Conservation (phyloP, 2,113 vertebrate species). For the Pedionomus torquatus region DNA sequence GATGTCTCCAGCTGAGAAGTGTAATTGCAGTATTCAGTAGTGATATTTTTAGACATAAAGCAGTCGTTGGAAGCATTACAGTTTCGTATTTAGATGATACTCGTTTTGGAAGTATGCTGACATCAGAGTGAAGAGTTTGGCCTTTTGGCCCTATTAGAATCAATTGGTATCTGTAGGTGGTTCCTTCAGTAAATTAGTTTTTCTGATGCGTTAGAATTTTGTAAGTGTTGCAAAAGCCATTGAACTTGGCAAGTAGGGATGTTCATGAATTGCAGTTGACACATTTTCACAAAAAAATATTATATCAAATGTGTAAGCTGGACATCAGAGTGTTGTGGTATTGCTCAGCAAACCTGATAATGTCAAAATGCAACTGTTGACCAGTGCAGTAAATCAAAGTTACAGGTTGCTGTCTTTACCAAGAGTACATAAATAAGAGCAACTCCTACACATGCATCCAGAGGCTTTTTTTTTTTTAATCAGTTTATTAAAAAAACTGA, state of each 20-base stretch:
- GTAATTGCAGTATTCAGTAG: slow-evolving; percentile 44
- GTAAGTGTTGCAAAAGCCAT: not conserved
- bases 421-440: not conserved
- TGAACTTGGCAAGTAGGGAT: not conserved
- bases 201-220: not conserved
- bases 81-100: not conserved
- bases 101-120: not conserved
- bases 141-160: not conserved
- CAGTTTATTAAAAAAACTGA: not conserved
- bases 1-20: slow-evolving; percentile 47
- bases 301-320: not conserved
- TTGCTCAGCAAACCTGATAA: not conserved
- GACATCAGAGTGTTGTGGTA: not conserved
- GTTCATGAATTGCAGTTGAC: not conserved
- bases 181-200: not conserved
- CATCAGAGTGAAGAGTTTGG: not conserved
- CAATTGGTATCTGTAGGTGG: not conserved
- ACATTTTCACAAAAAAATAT: not conserved
- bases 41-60: slow-evolving; percentile 60
- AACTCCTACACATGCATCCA: not conserved
- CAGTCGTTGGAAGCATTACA: slow-evolving; percentile 22
- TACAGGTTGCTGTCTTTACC: not conserved
- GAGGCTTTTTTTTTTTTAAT: not conserved
- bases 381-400: not conserved
- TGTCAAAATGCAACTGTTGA: not conserved